A percentile compares a stretch with the other conserved stretches of the same genome.
Conservation (phyloP, 2,113 vertebrate genomes). For the Colaptes auratus region DNA sequence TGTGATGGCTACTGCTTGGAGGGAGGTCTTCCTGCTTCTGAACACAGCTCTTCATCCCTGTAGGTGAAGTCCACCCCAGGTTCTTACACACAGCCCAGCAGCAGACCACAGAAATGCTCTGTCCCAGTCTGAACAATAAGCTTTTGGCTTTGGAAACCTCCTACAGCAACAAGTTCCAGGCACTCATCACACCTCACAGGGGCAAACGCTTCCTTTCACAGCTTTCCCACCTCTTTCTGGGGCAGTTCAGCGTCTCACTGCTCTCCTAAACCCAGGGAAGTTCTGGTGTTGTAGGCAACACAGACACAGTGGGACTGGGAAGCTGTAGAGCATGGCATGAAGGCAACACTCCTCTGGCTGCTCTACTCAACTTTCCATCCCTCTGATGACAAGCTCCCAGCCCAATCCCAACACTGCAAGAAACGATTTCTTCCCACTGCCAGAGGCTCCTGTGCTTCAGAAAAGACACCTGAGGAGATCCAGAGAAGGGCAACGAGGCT, state of each 20-base stretch:
- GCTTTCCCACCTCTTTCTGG: neutral
- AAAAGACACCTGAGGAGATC: neutral
- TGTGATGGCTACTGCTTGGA: neutral
- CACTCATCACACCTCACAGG: accelerated
- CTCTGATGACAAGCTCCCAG: neutral
- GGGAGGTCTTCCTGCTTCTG: neutral
- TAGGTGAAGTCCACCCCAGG: neutral
- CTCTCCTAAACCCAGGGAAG: neutral
- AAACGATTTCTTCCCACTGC: neutral
- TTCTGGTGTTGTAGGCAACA: neutral
- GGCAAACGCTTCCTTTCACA: neutral
- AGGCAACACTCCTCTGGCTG: neutral
- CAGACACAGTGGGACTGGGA: neutral
- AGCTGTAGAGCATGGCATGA: neutral
- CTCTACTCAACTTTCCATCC: neutral
- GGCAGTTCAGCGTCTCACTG: neutral
- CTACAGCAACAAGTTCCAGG: neutral
- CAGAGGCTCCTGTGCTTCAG: neutral
- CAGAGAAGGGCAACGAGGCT: too few species aligned
- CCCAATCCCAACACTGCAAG: accelerated
- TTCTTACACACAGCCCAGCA: neutral
- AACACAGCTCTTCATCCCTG: neutral
- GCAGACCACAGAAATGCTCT: neutral
- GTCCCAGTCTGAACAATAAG: neutral
- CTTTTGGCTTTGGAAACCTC: neutral